A percentile compares a stretch with the other conserved stretches of the same genome.
phyloP scores from a whole-genome alignment of 1,140 invertebrate genomes.

The Cyrtorhinus lividipennis region DNA sequence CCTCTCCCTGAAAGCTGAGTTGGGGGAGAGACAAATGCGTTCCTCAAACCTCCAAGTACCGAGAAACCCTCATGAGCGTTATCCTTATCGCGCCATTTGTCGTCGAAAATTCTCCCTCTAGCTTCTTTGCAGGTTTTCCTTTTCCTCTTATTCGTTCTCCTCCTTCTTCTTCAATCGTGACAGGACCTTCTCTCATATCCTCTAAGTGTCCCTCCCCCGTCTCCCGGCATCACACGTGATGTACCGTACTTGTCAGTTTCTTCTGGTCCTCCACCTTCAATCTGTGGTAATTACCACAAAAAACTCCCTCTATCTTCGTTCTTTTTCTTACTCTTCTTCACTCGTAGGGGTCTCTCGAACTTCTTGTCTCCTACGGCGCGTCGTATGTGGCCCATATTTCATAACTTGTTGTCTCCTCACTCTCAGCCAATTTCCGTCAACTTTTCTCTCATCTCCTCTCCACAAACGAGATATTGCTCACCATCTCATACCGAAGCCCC shows the following conservation, averaged over 20 bases:
- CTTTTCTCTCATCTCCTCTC: no score
- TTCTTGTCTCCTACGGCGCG: no score
- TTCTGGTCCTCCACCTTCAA: background rate
- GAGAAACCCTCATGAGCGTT: background rate
- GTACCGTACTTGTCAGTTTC: background rate
- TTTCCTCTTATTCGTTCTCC: background rate
- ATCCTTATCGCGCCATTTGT: background rate
- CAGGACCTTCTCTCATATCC: no score
- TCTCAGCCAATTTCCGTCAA: background rate
- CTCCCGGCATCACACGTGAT: background rate
- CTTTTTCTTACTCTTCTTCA: no score
- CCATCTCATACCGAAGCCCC: no score
- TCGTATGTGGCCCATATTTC: background rate
- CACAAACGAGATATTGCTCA: no score
- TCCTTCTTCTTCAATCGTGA: background rate
- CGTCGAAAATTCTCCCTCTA: no score
- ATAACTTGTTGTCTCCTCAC: background rate
- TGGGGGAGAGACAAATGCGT: background rate
- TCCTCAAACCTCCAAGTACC: background rate
- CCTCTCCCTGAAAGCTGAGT: background rate
- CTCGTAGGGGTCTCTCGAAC: no score
- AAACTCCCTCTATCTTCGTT: no score
- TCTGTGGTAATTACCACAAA: background rate
- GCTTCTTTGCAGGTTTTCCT: no score
- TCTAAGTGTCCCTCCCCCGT: no score